Percentiles rank a stretch among this genome's conserved stretches.
These are phyloP conservation scores for Panurus biarmicus DNA, from an alignment of 2,113 vertebrate species.

Conservation along the genomic window DNA sequence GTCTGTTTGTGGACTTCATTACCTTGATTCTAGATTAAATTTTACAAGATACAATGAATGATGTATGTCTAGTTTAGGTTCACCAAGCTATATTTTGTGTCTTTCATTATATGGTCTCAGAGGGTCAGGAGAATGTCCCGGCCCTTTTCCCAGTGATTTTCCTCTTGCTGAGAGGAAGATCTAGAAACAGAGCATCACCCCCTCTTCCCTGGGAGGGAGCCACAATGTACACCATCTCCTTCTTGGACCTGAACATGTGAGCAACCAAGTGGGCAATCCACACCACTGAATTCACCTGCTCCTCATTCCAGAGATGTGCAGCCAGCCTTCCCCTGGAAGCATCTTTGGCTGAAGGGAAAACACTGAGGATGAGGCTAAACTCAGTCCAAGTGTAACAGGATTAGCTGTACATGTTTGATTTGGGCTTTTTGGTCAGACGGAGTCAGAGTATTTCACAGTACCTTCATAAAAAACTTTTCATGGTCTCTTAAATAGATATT, in stretches of 20 bases:
- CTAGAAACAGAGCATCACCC: background rate
- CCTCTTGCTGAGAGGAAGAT: background rate
- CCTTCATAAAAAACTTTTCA: background rate
- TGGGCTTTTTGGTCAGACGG: background rate
- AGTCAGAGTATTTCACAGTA: background rate
- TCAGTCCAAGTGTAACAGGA: background rate
- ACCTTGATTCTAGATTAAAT: background rate
- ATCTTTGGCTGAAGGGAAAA: background rate
- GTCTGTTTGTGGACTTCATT: background rate
- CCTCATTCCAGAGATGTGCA: background rate
- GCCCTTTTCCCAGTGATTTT: background rate
- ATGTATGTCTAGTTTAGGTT: background rate
- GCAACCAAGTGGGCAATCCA: accelerated
- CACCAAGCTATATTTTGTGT: background rate
- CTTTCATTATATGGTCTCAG: background rate
- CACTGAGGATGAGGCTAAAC: background rate
- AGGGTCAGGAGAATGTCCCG: background rate
- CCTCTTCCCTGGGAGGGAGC: background rate
- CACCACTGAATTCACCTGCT: background rate
- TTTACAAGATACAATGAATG: background rate
- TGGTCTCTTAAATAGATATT: background rate
- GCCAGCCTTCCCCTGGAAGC: background rate
- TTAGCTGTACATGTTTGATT: background rate
- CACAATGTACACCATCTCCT: background rate
- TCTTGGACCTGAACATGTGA: background rate